Base-by-base conservation (phyloP, 2,797 vertebrate genomes). In the Morus bassanus region DNA sequence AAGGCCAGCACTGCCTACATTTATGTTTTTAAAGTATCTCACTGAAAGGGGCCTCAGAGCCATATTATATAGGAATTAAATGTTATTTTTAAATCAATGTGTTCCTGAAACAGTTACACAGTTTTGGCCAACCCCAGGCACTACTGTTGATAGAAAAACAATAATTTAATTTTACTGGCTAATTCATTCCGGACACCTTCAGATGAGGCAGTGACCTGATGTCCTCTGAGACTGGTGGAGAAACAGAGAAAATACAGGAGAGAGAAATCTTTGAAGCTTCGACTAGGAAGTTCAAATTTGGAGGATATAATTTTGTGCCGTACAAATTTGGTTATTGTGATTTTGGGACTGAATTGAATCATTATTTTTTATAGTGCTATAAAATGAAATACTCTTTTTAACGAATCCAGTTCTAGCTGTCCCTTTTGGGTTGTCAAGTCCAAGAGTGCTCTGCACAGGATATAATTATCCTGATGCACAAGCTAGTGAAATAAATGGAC, bases 351-450 rank as follows among this genome's bases (percentile, higher is more conserved):
- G 64, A 95, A 77, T 11, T 56, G 79, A 64, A 83, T 92, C 61
- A 67, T 94, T 94, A 93, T 94, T 89, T 96, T 97, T 97, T 97
- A 96, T 87, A 91, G 91, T 48, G n/a, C 72, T 59, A 83, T 93
- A 95, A 97, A 97, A 96, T 15, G 48, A 82, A 95, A 90, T 84
- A 45, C 41, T 85, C 54, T 80, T 97, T 95, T 92, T 92, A 81
- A 86, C 0, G 4, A 93, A 94, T 86, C 54, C 59, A 84, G 61
- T 70, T 87, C 79, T 93, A 89, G 61, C 39, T 91, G 65, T 93
- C 91, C 91, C 85, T 95, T 95, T 95, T 88, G 92, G 78, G 54
- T 84, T 89, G 80, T 95, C 70, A 78, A 92, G 76, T 68, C 64
- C 84, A 93, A 91, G 89, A 1, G 0, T 67, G 82, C 64, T 81